phyloP scores from a whole-genome alignment of 2,113 vertebrate genomes.

The Tiliqua scincoides region DNA sequence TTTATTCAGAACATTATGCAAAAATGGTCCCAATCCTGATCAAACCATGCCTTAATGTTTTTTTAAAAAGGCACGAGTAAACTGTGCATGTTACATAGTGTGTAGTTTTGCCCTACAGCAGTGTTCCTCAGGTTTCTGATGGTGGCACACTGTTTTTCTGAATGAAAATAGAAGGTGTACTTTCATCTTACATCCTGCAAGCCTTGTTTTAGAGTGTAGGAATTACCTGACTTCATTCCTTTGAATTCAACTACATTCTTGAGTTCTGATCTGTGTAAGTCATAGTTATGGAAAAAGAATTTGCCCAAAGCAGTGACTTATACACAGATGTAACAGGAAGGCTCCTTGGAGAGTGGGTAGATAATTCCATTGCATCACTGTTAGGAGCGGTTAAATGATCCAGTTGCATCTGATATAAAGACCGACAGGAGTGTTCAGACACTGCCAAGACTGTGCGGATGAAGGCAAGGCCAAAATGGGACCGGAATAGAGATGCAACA shows the following conservation, averaged over 20 bases:
- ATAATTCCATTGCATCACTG: no score
- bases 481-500: neutral
- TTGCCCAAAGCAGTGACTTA: neutral
- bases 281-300: neutral
- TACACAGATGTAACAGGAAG: neutral
- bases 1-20: no score
- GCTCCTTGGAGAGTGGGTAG: neutral
- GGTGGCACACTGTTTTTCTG: neutral
- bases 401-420: neutral
- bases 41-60: no score
- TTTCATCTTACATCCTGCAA: no score
- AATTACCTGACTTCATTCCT: neutral
- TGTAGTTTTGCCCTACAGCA: neutral
- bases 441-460: neutral
- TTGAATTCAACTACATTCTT: no score
- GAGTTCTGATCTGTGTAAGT: neutral
- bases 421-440: no score
- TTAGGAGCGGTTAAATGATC: neutral
- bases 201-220: neutral
- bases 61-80: neutral
- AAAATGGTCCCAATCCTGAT: no score
- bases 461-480: neutral
- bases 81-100: neutral
- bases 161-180: neutral
- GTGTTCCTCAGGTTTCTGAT: neutral